Percentiles rank a stretch among this genome's conserved stretches.
Conservation (phyloP, 1,140 invertebrate genomes). For the Calycopis cecrops region DNA sequence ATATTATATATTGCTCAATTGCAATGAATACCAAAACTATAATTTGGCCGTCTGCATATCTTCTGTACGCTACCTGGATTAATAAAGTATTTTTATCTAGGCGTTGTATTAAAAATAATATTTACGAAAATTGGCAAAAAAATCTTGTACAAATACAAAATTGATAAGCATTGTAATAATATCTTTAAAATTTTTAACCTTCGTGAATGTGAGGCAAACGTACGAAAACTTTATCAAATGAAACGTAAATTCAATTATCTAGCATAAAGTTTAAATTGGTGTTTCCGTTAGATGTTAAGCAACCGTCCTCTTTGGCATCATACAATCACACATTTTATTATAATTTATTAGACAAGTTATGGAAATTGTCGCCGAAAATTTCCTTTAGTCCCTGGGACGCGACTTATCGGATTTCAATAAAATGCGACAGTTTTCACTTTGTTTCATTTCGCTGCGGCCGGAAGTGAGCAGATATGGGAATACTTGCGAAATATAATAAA, state of each 20-base stretch:
- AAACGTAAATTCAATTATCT: constrained; percentile 5
- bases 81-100: too few species aligned
- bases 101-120: too few species aligned
- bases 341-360: constrained; percentile 10
- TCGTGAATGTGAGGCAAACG: too few species aligned
- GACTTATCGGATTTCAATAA: constrained; percentile 24
- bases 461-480: constrained; percentile 8
- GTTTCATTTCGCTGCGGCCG: constrained; percentile 10
- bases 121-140: too few species aligned
- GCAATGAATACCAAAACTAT: too few species aligned
- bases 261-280: constrained; percentile 1
- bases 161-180: too few species aligned
- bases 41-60: too few species aligned
- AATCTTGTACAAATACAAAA: too few species aligned
- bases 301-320: not conserved
- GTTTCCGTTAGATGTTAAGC: not conserved
- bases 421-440: constrained; percentile 26
- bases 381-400: constrained; percentile 13
- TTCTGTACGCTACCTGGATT: too few species aligned
- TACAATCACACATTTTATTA: constrained; percentile 8
- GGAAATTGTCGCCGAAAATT: constrained; percentile 18
- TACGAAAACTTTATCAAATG: not conserved
- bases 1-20: too few species aligned
- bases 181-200: too few species aligned
- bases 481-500: not conserved